These are phyloP conservation scores for Eolophus roseicapilla DNA, from an alignment of 2,113 vertebrate genomes.

Conservation along the genomic window DNA sequence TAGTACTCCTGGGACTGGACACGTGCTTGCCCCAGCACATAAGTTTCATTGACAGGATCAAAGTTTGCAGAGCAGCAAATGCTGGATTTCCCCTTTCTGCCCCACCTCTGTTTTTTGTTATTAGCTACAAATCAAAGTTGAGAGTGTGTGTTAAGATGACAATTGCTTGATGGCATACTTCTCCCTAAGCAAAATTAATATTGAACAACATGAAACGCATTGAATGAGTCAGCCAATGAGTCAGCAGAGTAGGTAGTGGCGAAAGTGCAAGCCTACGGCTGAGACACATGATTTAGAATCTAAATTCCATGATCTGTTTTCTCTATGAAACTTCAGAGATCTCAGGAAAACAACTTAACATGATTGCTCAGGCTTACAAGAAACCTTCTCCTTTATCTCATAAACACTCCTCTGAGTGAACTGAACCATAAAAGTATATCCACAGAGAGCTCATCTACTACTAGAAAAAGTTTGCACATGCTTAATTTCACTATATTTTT, in stretches of 20 bases:
- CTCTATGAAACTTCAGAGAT: slow-evolving; percentile 22
- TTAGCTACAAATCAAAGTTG: not conserved
- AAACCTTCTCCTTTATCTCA: not conserved
- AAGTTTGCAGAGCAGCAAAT: not conserved
- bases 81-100: not conserved
- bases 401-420: not conserved
- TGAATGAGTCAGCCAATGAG: slow-evolving; percentile 39
- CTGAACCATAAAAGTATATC: not conserved
- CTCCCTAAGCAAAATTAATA: slow-evolving; percentile 24
- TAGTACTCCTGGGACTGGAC: not conserved
- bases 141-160: not conserved
- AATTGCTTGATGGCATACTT: not conserved
- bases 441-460: not conserved
- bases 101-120: not conserved
- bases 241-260: slow-evolving; percentile 4
- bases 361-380: not conserved
- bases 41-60: not conserved
- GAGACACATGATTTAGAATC: slow-evolving; percentile 1
- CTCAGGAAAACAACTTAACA: slow-evolving; percentile 13
- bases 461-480: not conserved
- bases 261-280: not conserved
- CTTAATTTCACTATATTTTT: slow-evolving; percentile 3
- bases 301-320: slow-evolving; percentile 1
- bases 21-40: fast-evolving
- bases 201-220: not conserved